These are phyloP conservation scores for Leucophenga maculata DNA, from an alignment of 2,888 invertebrate species.

Conservation along the genomic window DNA sequence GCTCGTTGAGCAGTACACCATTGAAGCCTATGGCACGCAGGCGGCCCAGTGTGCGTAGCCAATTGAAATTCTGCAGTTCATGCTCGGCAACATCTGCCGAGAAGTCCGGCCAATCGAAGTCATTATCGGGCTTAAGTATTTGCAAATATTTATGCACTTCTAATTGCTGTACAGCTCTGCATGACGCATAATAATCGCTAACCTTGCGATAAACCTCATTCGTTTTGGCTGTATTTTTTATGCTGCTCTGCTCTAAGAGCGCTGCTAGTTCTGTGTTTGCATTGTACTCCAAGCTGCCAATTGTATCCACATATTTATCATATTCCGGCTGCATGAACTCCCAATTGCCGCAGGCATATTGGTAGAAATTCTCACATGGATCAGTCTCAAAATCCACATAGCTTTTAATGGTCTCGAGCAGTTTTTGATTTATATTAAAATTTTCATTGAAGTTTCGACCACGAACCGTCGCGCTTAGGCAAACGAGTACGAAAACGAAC, in stretches of 20 bases:
- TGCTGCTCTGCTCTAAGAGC: constrained; percentile 23
- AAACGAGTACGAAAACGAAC: neutral
- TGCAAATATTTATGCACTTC: constrained; percentile 41
- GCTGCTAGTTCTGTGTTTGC: constrained; percentile 31
- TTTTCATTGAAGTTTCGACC: neutral
- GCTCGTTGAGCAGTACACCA: constrained; percentile 39
- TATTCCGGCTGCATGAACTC: constrained; percentile 31
- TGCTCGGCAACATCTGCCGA: neutral
- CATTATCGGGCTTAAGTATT: constrained; percentile 33
- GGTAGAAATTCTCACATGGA: constrained; percentile 50
- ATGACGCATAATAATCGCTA: constrained; percentile 38
- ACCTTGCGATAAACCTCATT: constrained; percentile 39
- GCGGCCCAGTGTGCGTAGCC: constrained; percentile 42
- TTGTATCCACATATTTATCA: constrained; percentile 37
- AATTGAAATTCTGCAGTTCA: constrained; percentile 30
- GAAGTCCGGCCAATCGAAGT: constrained; percentile 46
- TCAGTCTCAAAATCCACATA: constrained; percentile 35
- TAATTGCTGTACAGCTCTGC: constrained; percentile 26
- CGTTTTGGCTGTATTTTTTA: constrained; percentile 27
- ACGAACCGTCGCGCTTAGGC: neutral
- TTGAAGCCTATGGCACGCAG: constrained; percentile 41
- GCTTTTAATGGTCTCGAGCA: constrained; percentile 36
- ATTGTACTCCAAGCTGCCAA: constrained; percentile 40
- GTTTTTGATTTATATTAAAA: constrained; percentile 10
- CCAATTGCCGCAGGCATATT: constrained; percentile 52